These are phyloP conservation scores for Caranx melampygus DNA, from an alignment of 2,113 vertebrate genomes.

Conservation along the genomic window DNA sequence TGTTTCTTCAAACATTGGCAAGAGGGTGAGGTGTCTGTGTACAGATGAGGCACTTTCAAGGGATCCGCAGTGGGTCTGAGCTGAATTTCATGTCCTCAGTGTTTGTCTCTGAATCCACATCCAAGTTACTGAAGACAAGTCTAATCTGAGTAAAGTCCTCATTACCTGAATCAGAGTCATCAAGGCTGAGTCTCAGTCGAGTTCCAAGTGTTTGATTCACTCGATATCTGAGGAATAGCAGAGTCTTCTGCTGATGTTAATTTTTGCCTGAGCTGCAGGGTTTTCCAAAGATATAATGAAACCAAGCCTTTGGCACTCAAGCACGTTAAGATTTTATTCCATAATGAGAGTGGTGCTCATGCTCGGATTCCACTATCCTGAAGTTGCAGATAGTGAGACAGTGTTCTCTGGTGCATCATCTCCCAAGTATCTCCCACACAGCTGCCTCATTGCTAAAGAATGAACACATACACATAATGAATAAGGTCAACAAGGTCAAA, in stretches of 20 bases:
- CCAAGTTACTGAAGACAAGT: too few species aligned
- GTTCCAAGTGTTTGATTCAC: too few species aligned
- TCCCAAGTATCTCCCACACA: constrained; percentile 21
- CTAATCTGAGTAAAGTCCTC: too few species aligned
- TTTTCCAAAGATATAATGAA: constrained; percentile 14
- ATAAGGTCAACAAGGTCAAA: background rate
- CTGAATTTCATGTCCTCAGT: too few species aligned
- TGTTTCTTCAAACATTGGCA: constrained; percentile 43
- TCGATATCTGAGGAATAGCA: constrained; percentile 8
- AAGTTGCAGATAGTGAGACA: constrained; percentile 8
- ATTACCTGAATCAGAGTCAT: too few species aligned
- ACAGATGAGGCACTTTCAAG: constrained; percentile 11
- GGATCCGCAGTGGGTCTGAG: background rate
- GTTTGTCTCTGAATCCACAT: too few species aligned
- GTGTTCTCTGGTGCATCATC: background rate
- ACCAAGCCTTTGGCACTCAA: background rate
- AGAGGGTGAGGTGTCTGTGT: constrained; percentile 16
- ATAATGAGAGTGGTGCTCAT: background rate
- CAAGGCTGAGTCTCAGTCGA: too few species aligned
- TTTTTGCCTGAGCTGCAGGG: background rate
- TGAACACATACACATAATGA: background rate
- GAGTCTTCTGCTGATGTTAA: background rate
- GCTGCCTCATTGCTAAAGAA: constrained; percentile 18
- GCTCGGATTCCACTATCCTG: constrained; percentile 10
- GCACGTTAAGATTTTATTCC: too few species aligned